Conservation (phyloP, 2,797 vertebrate species). For the Oreortyx pictus region DNA sequence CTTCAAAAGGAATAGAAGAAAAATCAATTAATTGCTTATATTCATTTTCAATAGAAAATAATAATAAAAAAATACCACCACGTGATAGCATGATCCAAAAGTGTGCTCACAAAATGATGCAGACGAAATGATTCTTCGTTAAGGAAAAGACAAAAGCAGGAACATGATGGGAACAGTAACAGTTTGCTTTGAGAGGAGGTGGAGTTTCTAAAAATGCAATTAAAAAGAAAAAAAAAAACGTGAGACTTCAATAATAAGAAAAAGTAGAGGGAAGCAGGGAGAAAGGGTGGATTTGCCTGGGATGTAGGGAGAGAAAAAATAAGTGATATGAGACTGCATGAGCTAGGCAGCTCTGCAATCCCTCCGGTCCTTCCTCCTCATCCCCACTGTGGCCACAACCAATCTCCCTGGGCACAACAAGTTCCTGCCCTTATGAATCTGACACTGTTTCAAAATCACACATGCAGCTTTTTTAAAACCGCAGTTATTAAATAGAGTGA, state of each 20-base stretch:
- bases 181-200: background rate
- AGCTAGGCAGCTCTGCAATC: background rate
- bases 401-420: background rate
- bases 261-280: background rate
- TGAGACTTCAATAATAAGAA: background rate
- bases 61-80: background rate
- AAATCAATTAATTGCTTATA: background rate
- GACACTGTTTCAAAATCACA: background rate
- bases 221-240: background rate
- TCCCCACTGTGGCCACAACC: accelerated
- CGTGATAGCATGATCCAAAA: background rate
- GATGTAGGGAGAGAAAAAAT: background rate
- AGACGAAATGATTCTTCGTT: background rate
- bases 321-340: background rate
- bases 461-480: background rate
- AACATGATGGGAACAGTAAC: background rate
- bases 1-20: background rate
- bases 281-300: background rate
- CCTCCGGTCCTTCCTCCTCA: background rate
- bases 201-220: background rate
- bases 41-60: background rate
- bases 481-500: background rate
- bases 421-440: background rate
- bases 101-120: background rate
- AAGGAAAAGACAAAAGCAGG: background rate